A percentile compares a stretch with the other conserved stretches of the same genome.
Conservation (phyloP, 1,140 invertebrate genomes). For the Phymastichus coffea region DNA sequence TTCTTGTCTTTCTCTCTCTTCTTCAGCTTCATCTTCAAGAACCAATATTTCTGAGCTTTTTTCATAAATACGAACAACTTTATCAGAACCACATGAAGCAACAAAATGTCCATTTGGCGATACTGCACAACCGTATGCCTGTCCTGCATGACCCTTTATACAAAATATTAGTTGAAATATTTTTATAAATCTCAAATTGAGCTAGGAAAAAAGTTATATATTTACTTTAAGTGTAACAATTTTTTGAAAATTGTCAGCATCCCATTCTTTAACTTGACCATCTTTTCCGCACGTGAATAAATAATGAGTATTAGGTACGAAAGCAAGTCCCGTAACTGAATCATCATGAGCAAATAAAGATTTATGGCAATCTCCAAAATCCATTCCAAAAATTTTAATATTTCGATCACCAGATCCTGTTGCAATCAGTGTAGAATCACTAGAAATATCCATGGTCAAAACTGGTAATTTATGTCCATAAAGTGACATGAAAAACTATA, state of each 20-base stretch:
- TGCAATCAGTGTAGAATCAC: slow-evolving; percentile 84
- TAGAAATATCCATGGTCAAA: slow-evolving; percentile 90
- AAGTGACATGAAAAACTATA: slow-evolving; percentile 88
- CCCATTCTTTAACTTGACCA: slow-evolving; percentile 94
- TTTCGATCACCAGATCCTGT: slow-evolving; percentile 95
- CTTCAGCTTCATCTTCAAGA: slow-evolving; percentile 88
- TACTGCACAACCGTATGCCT: slow-evolving; percentile 74
- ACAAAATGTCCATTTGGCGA: slow-evolving; percentile 80
- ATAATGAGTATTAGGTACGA: slow-evolving; percentile 88
- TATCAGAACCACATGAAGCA: slow-evolving; percentile 85
- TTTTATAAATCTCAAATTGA: slow-evolving; percentile 12
- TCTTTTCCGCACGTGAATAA: slow-evolving; percentile 94
- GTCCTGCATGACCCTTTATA: slow-evolving; percentile 73
- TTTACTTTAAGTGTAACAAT: slow-evolving; percentile 84
- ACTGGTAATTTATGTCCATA: slow-evolving; percentile 98
- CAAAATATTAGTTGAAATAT: slow-evolving; percentile 17
- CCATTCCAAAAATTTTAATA: slow-evolving; percentile 97
- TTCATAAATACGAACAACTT: slow-evolving; percentile 83
- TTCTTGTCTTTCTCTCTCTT: slow-evolving; percentile 72
- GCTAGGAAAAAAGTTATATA: slow-evolving; percentile 15
- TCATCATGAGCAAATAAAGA: slow-evolving; percentile 92
- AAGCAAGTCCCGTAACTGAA: slow-evolving; percentile 84
- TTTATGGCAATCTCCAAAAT: slow-evolving; percentile 95
- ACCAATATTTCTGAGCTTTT: slow-evolving; percentile 87
- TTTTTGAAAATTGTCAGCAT: slow-evolving; percentile 90